A percentile compares a stretch with the other conserved stretches of the same genome.
These are phyloP conservation scores for Kryptolebias ocellatus DNA, from an alignment of 2,797 vertebrate species.

Conservation along the genomic window DNA sequence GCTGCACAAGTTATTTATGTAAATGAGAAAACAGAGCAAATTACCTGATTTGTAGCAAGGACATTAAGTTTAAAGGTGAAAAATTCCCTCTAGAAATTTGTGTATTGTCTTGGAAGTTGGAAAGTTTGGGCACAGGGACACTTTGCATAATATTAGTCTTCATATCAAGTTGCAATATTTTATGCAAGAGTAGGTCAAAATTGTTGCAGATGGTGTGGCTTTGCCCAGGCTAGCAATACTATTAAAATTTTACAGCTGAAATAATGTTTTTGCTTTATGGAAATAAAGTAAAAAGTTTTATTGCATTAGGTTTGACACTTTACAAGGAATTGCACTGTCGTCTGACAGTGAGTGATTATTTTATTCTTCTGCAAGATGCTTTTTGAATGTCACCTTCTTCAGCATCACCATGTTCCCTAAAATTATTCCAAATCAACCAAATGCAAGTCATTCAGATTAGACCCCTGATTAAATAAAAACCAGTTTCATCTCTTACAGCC, in stretches of 20 bases:
- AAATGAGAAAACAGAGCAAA: slow-evolving; percentile 20
- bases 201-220: not conserved
- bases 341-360: not conserved
- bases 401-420: not conserved
- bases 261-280: not conserved
- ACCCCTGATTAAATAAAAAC: not conserved
- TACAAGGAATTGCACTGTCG: not conserved
- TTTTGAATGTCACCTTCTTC: not conserved
- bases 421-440: not conserved
- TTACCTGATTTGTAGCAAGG: slow-evolving; percentile 9
- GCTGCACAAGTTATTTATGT: slow-evolving; percentile 31
- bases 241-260: not conserved
- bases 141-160: slow-evolving; percentile 11
- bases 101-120: no score
- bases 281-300: no score
- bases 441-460: not conserved
- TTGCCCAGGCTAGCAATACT: not conserved
- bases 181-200: not conserved
- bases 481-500: not conserved
- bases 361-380: not conserved
- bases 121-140: not conserved
- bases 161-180: not conserved
- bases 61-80: slow-evolving; percentile 27
- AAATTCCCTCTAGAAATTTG: slow-evolving; percentile 21
- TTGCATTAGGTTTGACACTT: not conserved